Evolutionary conservation across 2,888 invertebrate species (phyloP), one percentile per base, ranked within the genome.

Genomic region (Microdon myrmicae): DNA sequence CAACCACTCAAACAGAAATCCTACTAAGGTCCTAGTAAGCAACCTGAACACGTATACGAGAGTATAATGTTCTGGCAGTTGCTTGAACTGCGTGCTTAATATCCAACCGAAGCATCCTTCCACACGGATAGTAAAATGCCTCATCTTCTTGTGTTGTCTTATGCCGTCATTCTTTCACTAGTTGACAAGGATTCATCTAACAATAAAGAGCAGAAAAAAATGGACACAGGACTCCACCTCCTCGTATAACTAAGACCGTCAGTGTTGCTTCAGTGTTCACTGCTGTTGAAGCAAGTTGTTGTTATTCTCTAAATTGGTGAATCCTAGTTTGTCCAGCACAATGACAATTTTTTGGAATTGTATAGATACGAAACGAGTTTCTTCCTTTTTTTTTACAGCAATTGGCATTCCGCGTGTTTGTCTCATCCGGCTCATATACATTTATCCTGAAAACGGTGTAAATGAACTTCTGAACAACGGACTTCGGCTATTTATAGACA

Each of bases 391-490:
- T n/a, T n/a, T n/a, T n/a, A n/a, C n/a, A n/a, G n/a, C n/a, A n/a
- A n/a, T n/a, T n/a, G n/a, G n/a, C 1, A n/a, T 16, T 28, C 8
- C 38, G 8, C 32, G 7, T 12, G 3, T 19, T 10, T 12, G 16
- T 12, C n/a, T 20, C 5, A 16, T 10, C 14, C 17, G 6, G 22
- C 8, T 22, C 8, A 17, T 22, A 8, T 25, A 51, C 31, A 53
- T 64, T 58, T 64, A 53, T 64, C 41, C 53, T 53, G 51, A n/a
- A 53, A 58, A 58, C 20, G 23, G 64, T 58, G 64, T 64, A 64
- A 64, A 64, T 64, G 64, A 64, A 64, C 64, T 64, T 64, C 58
- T 51, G 58, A 53, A 56, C n/a, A n/a, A n/a, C 58, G 56, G 35
- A 51, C 56, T 51, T 31, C 39, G 45, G 64, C 48, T 64, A 58